Percentiles rank a stretch among this genome's conserved stretches.
Evolutionary conservation across 2,888 invertebrate genomes (phyloP).

Genomic region (Nomada goodeniana): DNA sequence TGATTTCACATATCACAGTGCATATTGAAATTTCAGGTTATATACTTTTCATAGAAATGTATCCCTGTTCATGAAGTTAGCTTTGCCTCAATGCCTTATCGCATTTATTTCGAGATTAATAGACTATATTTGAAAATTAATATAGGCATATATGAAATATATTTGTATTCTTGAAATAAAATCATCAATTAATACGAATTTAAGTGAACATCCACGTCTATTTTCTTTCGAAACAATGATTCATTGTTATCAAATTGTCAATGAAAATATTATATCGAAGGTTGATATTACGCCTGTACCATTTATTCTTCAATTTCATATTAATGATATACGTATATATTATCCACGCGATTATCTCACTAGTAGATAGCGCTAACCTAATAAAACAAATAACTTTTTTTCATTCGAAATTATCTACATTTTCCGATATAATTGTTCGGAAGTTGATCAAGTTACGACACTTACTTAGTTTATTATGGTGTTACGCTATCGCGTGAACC

Average conservation of each 20-base stretch:
- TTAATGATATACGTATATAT: conserved; percentile 1
- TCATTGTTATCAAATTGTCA: neutral
- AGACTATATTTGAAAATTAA: conserved; percentile 28
- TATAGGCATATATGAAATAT: neutral
- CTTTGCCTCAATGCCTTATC: conserved; percentile 20
- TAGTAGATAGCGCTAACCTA: conserved; percentile 31
- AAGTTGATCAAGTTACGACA: neutral
- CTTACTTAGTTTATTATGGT: neutral
- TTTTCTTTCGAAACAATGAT: neutral
- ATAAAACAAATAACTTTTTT: neutral
- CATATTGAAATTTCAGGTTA: conserved; percentile 30
- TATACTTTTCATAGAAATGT: neutral
- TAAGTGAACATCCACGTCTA: neutral
- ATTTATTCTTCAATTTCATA: conserved; percentile 18
- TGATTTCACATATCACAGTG: neutral
- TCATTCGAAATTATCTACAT: neutral
- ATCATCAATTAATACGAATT: neutral
- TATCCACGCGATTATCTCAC: conserved; percentile 20
- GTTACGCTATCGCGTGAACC: no score
- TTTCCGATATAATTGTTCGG: neutral
- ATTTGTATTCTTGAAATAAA: conserved; percentile 3
- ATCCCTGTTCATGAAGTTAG: conserved; percentile 21
- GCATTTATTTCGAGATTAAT: conserved; percentile 34
- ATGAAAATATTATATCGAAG: neutral
- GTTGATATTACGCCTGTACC: conserved; percentile 75